Conservation (phyloP, 2,797 vertebrate species). For the Staurois parvus region DNA sequence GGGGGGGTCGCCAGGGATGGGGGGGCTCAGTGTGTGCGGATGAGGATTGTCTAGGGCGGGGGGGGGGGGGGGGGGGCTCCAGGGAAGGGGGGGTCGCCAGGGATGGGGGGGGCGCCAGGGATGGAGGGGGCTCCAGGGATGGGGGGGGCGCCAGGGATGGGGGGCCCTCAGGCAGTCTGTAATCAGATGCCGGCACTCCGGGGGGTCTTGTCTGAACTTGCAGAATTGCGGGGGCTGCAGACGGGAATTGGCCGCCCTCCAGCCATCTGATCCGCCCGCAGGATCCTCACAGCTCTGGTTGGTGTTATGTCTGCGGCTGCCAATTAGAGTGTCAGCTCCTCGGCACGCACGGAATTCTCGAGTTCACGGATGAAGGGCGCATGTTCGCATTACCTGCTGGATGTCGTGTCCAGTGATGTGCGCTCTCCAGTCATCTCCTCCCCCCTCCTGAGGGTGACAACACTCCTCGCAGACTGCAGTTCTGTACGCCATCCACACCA, state of each 20-base stretch:
- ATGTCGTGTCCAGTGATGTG: too few relatives aligned
- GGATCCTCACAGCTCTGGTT: neutral
- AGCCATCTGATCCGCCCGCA: neutral
- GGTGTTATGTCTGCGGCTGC: constrained; percentile 13
- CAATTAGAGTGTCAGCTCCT: constrained; percentile 13
- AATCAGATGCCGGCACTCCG: neutral
- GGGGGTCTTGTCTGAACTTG: constrained; percentile 7
- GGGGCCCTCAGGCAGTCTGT: neutral
- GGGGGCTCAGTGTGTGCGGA: too few relatives aligned
- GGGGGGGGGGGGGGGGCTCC: too few relatives aligned
- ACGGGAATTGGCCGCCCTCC: constrained; percentile 7
- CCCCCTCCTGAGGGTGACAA: neutral
- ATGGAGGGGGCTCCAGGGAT: neutral
- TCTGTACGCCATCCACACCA: too few relatives aligned
- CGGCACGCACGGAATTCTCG: neutral
- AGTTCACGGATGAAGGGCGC: too few relatives aligned
- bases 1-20: too few relatives aligned
- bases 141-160: too few relatives aligned
- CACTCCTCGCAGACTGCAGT: too few relatives aligned
- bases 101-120: too few relatives aligned
- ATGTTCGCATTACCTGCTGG: too few relatives aligned
- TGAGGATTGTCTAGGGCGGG: too few relatives aligned
- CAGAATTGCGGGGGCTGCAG: neutral
- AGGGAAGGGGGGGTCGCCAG: too few relatives aligned
- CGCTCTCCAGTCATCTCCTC: neutral